Percentiles rank a stretch among this genome's conserved stretches.
These are phyloP conservation scores for Xenus cinereus DNA, from an alignment of 2,113 vertebrate genomes.

Conservation along the genomic window DNA sequence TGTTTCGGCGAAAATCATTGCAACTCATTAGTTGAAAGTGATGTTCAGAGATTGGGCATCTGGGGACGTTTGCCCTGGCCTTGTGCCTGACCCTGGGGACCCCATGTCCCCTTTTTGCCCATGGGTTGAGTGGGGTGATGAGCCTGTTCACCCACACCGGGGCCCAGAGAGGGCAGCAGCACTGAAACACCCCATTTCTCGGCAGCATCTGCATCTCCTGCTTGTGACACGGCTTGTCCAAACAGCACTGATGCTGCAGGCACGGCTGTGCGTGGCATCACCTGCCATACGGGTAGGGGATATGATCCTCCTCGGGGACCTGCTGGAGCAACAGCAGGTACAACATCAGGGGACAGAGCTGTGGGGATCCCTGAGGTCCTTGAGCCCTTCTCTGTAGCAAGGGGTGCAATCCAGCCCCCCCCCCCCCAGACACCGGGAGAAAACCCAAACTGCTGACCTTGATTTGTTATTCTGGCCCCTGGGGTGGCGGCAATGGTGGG, in stretches of 20 bases:
- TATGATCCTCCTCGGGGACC: background rate
- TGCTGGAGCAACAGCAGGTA: background rate
- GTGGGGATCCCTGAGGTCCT: background rate
- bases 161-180: background rate
- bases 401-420: background rate
- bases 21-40: no score
- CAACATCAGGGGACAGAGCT: background rate
- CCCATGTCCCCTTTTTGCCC: background rate
- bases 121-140: rapidly evolving
- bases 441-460: background rate
- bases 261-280: rapidly evolving
- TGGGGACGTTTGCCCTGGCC: background rate
- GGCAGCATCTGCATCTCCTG: background rate
- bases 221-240: rapidly evolving
- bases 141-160: rapidly evolving
- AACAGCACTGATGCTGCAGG: rapidly evolving
- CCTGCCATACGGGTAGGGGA: background rate
- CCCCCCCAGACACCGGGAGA: rapidly evolving
- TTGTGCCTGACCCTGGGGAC: background rate
- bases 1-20: background rate
- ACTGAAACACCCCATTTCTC: rapidly evolving
- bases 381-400: rapidly evolving
- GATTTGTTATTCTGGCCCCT: background rate
- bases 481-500: background rate
- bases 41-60: background rate